Percentiles rank a stretch among this genome's conserved stretches.
Conservation (phyloP, 2,797 vertebrate species). For the Liparis tanakae region DNA sequence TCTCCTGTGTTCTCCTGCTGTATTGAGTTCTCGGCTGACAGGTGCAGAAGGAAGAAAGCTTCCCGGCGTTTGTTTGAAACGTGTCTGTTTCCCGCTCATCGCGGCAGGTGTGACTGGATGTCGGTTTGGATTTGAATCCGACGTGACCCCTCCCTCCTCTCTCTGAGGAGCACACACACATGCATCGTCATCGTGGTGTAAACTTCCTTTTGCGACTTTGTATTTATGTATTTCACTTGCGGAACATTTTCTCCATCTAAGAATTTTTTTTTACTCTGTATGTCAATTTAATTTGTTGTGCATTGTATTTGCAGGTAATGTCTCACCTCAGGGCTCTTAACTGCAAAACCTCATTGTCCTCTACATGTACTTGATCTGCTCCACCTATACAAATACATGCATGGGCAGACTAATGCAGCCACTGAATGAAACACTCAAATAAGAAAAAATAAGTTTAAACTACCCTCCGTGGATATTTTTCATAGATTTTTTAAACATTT, state of each 20-base stretch:
- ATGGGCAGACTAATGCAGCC: not conserved
- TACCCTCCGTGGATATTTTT: not conserved
- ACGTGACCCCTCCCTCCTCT: slow-evolving; percentile 25
- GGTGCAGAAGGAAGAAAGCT: slow-evolving; percentile 10
- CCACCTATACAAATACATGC: not conserved
- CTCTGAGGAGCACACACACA: not conserved
- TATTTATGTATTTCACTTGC: slow-evolving; percentile 12
- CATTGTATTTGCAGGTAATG: not conserved
- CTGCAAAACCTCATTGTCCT: slow-evolving; percentile 17
- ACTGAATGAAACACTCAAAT: not conserved
- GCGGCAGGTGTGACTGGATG: slow-evolving; percentile 53
- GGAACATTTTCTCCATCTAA: not conserved
- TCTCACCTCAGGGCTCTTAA: slow-evolving; percentile 8
- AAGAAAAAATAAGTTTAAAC: not conserved
- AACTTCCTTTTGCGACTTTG: not conserved
- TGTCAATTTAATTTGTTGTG: not conserved
- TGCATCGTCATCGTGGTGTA: not conserved
- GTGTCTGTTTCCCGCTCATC: slow-evolving; percentile 31
- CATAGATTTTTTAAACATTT: not conserved
- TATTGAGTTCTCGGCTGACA: slow-evolving; percentile 18
- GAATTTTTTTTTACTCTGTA: slow-evolving; percentile 2
- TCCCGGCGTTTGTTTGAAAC: slow-evolving; percentile 38
- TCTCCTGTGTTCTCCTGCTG: not conserved
- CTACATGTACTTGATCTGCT: not conserved
- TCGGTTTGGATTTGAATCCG: slow-evolving; percentile 72